Evolutionary conservation across 2,797 vertebrate species (phyloP).

Genomic region (Calcarius lapponicus): DNA sequence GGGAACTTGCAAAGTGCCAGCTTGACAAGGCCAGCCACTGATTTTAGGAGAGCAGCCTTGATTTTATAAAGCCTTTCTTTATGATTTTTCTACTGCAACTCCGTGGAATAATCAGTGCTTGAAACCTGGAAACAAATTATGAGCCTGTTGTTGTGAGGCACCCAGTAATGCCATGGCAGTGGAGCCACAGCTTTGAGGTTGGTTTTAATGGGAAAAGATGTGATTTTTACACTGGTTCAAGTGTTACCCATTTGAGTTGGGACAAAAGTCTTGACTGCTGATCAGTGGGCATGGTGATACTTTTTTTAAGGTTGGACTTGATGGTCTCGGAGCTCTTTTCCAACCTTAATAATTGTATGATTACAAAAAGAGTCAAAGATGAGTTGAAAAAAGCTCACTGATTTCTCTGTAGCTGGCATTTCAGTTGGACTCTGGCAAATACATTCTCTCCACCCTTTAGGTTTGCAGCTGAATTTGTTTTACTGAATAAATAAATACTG

Average conservation of each 20-base stretch:
- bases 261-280: background rate
- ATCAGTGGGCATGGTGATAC: background rate
- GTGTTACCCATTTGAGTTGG: background rate
- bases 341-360: background rate
- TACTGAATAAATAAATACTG: background rate
- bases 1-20: background rate
- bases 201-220: background rate
- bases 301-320: background rate
- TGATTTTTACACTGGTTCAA: background rate
- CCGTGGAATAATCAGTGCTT: background rate
- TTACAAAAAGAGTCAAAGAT: background rate
- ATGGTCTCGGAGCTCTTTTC: background rate
- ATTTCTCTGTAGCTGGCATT: background rate
- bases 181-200: background rate
- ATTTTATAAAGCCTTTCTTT: background rate
- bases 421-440: background rate
- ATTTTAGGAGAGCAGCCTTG: background rate
- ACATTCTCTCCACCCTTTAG: background rate
- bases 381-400: background rate
- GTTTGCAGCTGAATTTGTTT: background rate
- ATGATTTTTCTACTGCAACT: background rate
- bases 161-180: accelerated
- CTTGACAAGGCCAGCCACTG: background rate
- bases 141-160: background rate
- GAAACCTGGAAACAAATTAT: background rate